Base-by-base conservation (phyloP, 2,888 invertebrate genomes). In the Taphrorychus bicolor region DNA sequence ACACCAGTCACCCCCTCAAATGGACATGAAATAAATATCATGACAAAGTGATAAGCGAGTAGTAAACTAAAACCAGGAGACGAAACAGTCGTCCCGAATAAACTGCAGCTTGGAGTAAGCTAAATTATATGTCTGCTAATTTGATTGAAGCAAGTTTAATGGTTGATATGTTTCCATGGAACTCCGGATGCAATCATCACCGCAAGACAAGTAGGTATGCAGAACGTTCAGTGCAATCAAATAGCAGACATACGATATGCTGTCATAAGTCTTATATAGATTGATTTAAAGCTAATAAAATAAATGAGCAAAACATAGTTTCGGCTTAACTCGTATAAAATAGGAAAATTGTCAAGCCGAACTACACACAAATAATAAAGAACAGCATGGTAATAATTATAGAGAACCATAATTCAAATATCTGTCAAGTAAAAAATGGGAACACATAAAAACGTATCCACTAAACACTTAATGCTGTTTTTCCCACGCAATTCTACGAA, bases 11-110 rank as follows among this genome's bases (percentile, higher is more conserved):
- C 49, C 56, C 56, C 42, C 21, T 56, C 56, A 53, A 61, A 66
- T 66, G 66, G 52, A 66, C 51, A 66, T 66, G 60, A 66, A 66
- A 66, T 66, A 66, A 66, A 66, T 66, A 66, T 51, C 53, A 57
- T 61, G 66, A 61, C 18, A 60, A 63, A 45, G 45, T 45, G 45
- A 45, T 14, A 45, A 32, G 32, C 45, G 45, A 45, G 17, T 45
- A 16, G 7, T 45, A 45, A 45, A 14, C 17, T 45, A 45, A 45
- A 45, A 11, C 11, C 32, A 32, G 32, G 32, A 7, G 32, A 32
- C 32, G 32, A 32, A 32, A 45, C 11, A 45, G 45, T n/a, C 45
- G 45, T 5, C 14, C 14, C 7, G 3, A 17, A 32, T 32, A 32
- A n/a, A 32, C 32, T 32, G 32, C 32, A 32, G 16, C 45, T 45